Evolutionary conservation across 2,888 invertebrate genomes (phyloP).

Genomic region (Ephialtes manifestator): DNA sequence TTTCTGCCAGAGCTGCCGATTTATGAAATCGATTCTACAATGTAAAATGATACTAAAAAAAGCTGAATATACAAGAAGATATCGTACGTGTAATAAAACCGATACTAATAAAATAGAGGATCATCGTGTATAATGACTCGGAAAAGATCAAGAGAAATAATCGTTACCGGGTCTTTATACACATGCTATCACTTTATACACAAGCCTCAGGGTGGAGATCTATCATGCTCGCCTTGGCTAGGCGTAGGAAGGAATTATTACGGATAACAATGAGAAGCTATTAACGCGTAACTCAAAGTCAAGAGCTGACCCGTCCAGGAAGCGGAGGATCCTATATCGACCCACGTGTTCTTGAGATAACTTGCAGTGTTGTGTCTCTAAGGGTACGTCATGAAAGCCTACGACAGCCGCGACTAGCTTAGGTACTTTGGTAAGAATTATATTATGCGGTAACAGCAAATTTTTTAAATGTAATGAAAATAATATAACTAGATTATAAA

Average conservation of each 20-base stretch:
- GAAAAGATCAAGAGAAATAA: constrained; percentile 28
- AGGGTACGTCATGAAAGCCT: constrained; percentile 38
- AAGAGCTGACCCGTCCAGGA: constrained; percentile 52
- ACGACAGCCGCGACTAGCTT: neutral
- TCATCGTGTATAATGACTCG: constrained; percentile 46
- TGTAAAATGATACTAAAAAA: neutral
- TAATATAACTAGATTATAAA: too few relatives aligned
- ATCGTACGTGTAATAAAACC: neutral
- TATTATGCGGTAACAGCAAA: neutral
- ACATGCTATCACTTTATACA: neutral
- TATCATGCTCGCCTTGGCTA: constrained; percentile 7
- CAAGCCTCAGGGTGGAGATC: constrained; percentile 34
- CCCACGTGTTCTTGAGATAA: constrained; percentile 25
- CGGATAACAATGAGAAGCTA: constrained; percentile 66
- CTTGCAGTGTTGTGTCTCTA: neutral
- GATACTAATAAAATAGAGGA: constrained; percentile 33
- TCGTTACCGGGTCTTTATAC: constrained; percentile 6
- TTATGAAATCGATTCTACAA: neutral
- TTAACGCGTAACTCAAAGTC: constrained; percentile 65
- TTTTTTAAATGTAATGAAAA: too few relatives aligned
- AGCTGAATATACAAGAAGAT: neutral
- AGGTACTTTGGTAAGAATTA: neutral
- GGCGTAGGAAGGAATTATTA: constrained; percentile 65
- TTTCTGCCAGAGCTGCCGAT: neutral
- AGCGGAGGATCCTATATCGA: constrained; percentile 39